Evolutionary conservation across 2,888 invertebrate species (phyloP).

Genomic region (Eutolmus rufibarbis): DNA sequence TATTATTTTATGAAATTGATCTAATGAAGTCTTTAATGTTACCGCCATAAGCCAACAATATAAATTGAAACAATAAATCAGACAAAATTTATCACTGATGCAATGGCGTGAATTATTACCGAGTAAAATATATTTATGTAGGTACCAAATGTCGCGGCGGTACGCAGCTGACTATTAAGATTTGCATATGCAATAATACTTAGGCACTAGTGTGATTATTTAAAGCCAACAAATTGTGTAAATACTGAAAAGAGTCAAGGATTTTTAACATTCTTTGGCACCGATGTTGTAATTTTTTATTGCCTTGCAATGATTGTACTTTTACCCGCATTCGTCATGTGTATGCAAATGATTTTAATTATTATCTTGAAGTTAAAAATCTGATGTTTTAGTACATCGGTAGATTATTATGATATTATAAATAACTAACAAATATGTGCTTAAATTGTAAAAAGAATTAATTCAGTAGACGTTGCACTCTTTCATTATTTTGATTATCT

Average conservation of each 20-base stretch:
- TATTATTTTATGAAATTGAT: no score
- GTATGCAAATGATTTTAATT: neutral
- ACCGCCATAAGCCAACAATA: neutral
- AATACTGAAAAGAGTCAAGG: neutral
- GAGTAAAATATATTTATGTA: neutral
- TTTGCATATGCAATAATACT: neutral
- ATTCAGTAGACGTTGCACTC: no score
- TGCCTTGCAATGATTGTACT: neutral
- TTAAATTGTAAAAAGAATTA: no score
- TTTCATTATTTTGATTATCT: no score
- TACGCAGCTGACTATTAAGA: neutral
- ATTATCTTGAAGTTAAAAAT: neutral
- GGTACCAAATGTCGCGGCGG: neutral
- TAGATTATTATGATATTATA: no score
- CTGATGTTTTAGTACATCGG: no score
- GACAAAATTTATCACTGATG: neutral
- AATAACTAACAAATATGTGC: no score
- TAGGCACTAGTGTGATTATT: neutral
- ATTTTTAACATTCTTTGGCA: neutral
- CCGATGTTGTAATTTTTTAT: neutral
- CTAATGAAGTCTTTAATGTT: neutral
- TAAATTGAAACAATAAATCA: neutral
- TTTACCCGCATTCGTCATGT: neutral
- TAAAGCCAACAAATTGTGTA: neutral
- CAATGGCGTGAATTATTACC: neutral